Conservation (phyloP, 2,113 vertebrate species). For the Hypocryptadius cinnamomeus region DNA sequence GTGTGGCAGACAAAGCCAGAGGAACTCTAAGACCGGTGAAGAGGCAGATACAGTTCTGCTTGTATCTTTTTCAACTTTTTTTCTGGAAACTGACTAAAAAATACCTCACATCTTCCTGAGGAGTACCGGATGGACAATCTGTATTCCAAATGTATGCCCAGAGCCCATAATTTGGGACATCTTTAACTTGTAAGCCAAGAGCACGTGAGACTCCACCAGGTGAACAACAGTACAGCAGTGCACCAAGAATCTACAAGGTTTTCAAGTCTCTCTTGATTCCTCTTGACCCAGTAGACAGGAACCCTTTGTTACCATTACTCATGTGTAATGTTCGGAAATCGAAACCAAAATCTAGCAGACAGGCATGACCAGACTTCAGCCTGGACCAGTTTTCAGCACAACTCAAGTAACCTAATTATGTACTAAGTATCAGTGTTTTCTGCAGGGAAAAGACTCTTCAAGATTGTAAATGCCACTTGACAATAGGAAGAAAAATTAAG, state of each 20-base stretch:
- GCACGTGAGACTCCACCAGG: rapidly evolving
- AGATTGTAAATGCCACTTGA: not conserved
- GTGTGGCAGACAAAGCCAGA: not conserved
- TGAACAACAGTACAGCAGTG: not conserved
- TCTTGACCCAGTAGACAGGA: not conserved
- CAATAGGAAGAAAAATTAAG: not conserved
- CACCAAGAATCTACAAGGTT: not conserved
- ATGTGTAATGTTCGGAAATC: not conserved
- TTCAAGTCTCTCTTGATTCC: not conserved
- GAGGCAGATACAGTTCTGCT: not conserved
- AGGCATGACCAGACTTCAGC: not conserved
- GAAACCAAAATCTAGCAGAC: not conserved
- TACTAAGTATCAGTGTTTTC: not conserved
- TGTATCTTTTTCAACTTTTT: not conserved
- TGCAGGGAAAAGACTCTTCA: not conserved
- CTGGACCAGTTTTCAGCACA: not conserved
- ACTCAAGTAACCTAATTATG: not conserved
- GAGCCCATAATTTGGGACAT: not conserved
- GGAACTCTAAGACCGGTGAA: not conserved
- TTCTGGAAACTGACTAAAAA: not conserved
- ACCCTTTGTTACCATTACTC: not conserved
- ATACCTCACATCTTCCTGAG: not conserved
- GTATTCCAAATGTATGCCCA: not conserved
- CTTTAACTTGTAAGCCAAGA: not conserved
- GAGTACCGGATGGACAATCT: not conserved